phyloP scores from a whole-genome alignment of 1,140 invertebrate species.

The Mycetomoellerius zeteki region DNA sequence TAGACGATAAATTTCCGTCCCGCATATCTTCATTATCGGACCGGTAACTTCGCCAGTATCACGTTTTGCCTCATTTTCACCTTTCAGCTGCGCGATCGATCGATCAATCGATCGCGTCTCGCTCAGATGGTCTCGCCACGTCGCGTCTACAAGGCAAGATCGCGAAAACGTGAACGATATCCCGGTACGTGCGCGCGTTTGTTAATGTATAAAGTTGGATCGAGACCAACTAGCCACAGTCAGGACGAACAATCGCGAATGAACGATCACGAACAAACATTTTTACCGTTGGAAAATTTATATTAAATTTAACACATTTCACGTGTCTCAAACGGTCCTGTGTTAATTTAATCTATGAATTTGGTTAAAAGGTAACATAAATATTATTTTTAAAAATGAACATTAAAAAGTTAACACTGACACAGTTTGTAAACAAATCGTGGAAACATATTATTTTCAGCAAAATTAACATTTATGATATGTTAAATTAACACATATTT shows the following conservation, averaged over 20 bases:
- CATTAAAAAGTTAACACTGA: too few relatives aligned
- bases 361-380: too few relatives aligned
- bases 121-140: neutral
- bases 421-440: too few relatives aligned
- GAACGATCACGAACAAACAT: neutral
- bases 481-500: too few relatives aligned
- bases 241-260: neutral
- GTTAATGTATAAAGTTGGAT: conserved; percentile 24
- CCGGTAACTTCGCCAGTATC: conserved; percentile 18
- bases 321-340: too few relatives aligned
- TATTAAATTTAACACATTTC: too few relatives aligned
- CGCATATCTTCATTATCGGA: conserved; percentile 23
- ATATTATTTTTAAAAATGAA: too few relatives aligned
- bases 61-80: conserved; percentile 15
- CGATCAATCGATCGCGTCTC: conserved; percentile 2
- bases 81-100: conserved; percentile 8
- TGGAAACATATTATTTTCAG: too few relatives aligned
- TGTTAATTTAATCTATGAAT: too few relatives aligned
- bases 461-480: too few relatives aligned
- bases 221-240: neutral
- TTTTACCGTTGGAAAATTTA: too few relatives aligned
- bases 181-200: conserved; percentile 23
- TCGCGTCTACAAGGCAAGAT: conserved; percentile 12
- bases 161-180: conserved; percentile 59
- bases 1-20: conserved; percentile 23